Conservation (phyloP, 2,888 invertebrate species). For the Calliscelio sp. region DNA sequence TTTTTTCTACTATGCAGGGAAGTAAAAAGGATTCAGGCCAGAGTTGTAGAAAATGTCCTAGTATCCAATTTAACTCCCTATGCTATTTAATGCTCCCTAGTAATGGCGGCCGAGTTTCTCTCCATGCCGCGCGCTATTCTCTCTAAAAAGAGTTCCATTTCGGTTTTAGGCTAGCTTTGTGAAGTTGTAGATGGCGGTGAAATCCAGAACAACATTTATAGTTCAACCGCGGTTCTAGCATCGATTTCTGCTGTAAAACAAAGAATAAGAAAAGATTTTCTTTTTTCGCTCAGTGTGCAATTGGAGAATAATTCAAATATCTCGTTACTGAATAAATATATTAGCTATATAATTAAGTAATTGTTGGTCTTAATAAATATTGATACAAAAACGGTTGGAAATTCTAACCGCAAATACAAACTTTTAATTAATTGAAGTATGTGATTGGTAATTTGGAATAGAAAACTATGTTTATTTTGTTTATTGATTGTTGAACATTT, state of each 20-base stretch:
- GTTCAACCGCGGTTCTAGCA: not conserved
- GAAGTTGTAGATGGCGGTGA: conserved; percentile 33
- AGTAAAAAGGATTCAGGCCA: conserved; percentile 69
- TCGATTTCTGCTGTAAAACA: conserved; percentile 10
- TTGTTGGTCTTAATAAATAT: too few species aligned
- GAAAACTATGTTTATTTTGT: too few species aligned
- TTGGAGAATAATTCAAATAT: too few species aligned
- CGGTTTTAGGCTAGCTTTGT: conserved; percentile 25
- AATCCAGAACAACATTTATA: not conserved
- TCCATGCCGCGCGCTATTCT: conserved; percentile 44
- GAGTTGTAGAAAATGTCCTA: conserved; percentile 78
- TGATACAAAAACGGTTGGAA: too few species aligned
- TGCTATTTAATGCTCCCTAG: conserved; percentile 78
- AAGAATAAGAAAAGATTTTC: too few species aligned
- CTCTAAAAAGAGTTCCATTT: conserved; percentile 36
- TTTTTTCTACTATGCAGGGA: conserved; percentile 76
- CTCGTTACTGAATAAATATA: too few species aligned
- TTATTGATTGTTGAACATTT: too few species aligned
- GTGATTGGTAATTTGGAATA: too few species aligned
- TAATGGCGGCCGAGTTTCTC: conserved; percentile 73
- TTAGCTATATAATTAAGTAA: too few species aligned
- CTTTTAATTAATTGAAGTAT: too few species aligned
- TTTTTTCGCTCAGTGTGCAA: too few species aligned
- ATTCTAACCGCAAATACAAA: too few species aligned
- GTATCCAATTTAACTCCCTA: conserved; percentile 82